Evolutionary conservation across 2,888 invertebrate genomes (phyloP), one percentile per base, ranked within the genome.

Genomic region (Archaeoteleia sp.): DNA sequence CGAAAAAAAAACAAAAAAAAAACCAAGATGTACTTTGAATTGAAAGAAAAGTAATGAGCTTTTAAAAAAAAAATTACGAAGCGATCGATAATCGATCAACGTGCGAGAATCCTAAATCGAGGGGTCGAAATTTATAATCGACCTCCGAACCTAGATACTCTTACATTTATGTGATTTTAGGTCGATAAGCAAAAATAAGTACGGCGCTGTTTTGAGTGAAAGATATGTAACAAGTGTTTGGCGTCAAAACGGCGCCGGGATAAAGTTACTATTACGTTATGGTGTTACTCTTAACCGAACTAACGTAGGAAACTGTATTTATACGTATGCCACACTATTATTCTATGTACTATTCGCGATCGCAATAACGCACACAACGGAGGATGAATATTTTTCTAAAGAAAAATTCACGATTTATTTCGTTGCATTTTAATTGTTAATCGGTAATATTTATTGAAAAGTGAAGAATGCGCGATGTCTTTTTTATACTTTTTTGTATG

Each of bases 121-220:
- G 46, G 27, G 58, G 17, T 53, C 55, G 68, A 45, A 39, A 49
- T 54, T 53, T 67, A 74, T 70, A 68, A 65, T 68, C 63, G 65
- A 51, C 43, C 66, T 65, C 65, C 68, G 67, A 63, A 63, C 39
- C 65, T 68, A 67, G 70, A 73, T 81, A 78, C 74, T 79, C 74
- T 80, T 81, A 81, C 76, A 79, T 82, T 78, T 80, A 82, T 82
- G 82, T 82, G 82, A 82, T 82, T 82, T 82, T 82, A 82, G 82
- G 74, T 65, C 73, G 71, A 67, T 82, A 81, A 82, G 80, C 73
- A 69, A 66, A 71, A 66, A 67, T 42, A 71, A 67, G 60, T 51
- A 67, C 77, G 78, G 71, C 72, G 70, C 72, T 72, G 69, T 65
- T 72, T 71, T 69, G 55, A 49, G n/a, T n/a, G n/a, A 66, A 66